A percentile compares a stretch with the other conserved stretches of the same genome.
These are phyloP conservation scores for Raja brachyura DNA, from an alignment of 2,113 vertebrate species.

Conservation along the genomic window DNA sequence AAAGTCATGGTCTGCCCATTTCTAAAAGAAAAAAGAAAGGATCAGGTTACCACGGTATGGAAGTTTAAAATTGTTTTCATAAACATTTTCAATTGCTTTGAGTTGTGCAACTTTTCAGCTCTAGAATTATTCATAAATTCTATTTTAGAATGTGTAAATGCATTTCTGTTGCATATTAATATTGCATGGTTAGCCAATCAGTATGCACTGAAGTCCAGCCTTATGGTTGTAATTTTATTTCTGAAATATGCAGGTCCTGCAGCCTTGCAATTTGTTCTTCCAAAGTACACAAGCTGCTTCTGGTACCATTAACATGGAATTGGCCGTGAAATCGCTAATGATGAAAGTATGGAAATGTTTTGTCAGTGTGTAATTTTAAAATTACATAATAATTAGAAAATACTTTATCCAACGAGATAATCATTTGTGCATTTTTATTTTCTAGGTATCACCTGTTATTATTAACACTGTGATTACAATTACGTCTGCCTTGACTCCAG, in stretches of 20 bases:
- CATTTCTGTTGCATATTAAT: neutral
- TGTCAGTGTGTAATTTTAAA: neutral
- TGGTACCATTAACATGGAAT: conserved; percentile 69
- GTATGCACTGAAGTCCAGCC: too few relatives aligned
- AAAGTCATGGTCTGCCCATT: conserved; percentile 88
- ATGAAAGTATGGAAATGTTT: conserved; percentile 66
- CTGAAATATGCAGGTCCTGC: conserved; percentile 61
- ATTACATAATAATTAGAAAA: neutral
- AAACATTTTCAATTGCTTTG: neutral
- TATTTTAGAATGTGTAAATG: neutral
- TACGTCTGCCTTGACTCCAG: conserved; percentile 77
- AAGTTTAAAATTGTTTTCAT: neutral
- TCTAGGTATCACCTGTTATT: conserved; percentile 91
- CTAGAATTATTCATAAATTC: neutral
- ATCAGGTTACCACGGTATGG: conserved; percentile 73
- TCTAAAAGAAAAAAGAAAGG: conserved; percentile 68
- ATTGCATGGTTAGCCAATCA: neutral
- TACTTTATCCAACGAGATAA: neutral
- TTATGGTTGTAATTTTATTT: neutral
- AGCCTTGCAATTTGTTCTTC: conserved; percentile 85
- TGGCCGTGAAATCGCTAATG: conserved; percentile 74
- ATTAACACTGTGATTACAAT: conserved; percentile 95
- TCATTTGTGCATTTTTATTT: conserved; percentile 20
- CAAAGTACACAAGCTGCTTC: conserved; percentile 57
- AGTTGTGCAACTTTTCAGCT: neutral